phyloP scores from a whole-genome alignment of 1,140 invertebrate species.

The Nasonia giraulti region DNA sequence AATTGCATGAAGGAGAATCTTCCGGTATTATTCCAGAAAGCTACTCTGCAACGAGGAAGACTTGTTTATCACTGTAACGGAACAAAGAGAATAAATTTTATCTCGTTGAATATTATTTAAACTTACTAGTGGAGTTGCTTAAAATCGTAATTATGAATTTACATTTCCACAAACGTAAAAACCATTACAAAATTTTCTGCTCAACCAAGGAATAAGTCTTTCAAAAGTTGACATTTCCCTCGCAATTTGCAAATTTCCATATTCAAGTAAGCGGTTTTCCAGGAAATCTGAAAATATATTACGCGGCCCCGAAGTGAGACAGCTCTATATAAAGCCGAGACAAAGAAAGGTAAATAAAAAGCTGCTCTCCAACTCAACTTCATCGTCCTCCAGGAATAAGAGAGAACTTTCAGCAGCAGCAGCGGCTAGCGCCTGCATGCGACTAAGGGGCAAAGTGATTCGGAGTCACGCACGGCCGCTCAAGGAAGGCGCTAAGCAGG shows the following conservation, averaged over 20 bases:
- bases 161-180: no score
- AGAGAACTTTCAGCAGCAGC: neutral
- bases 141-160: no score
- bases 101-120: no score
- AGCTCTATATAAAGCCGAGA: neutral
- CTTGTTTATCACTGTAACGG: neutral
- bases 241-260: no score
- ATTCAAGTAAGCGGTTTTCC: neutral
- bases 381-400: neutral
- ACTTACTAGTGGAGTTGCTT: no score
- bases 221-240: no score
- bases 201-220: no score
- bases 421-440: neutral
- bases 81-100: neutral
- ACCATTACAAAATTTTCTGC: no score
- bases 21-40: neutral
- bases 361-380: neutral
- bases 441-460: conserved; percentile 11
- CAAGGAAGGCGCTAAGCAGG: conserved; percentile 9
- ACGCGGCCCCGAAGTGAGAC: neutral
- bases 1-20: neutral
- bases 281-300: neutral
- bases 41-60: neutral
- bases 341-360: neutral
- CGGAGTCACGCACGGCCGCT: conserved; percentile 11